Conservation (phyloP, 2,888 invertebrate genomes). For the Actias luna region DNA sequence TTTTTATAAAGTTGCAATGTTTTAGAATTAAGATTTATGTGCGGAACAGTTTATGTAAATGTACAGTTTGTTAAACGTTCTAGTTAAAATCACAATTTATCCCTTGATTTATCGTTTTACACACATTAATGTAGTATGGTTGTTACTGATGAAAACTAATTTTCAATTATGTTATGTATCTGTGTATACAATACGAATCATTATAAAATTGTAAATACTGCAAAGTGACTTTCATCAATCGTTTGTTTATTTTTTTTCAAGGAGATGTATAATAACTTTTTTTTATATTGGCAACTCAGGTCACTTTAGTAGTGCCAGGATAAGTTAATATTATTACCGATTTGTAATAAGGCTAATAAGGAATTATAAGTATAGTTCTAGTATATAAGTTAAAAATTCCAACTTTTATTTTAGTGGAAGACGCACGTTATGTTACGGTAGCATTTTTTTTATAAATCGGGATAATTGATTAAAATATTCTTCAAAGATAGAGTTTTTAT, state of each 20-base stretch:
- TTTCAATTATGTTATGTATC: background rate
- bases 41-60: constrained; percentile 56
- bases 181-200: constrained; percentile 12
- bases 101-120: constrained; percentile 37
- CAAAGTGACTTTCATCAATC: constrained; percentile 49
- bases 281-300: constrained; percentile 35
- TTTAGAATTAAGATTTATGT: constrained; percentile 53
- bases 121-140: constrained; percentile 24
- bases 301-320: constrained; percentile 24
- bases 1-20: constrained; percentile 67
- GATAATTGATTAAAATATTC: constrained; percentile 55
- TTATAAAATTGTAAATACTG: constrained; percentile 54
- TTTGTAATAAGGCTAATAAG: constrained; percentile 60
- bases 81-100: constrained; percentile 30
- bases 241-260: constrained; percentile 25
- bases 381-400: constrained; percentile 60
- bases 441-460: constrained; percentile 60
- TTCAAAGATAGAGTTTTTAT: constrained; percentile 68
- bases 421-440: constrained; percentile 60
- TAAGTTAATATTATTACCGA: constrained; percentile 40
- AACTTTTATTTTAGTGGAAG: constrained; percentile 50
- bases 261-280: constrained; percentile 14
- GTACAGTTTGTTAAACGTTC: constrained; percentile 48
- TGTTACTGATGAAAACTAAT: constrained; percentile 24
- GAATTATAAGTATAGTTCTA: constrained; percentile 35